Percentiles rank a stretch among this genome's conserved stretches.
Evolutionary conservation across 2,113 vertebrate species (phyloP).

Genomic region (Clupea harengus): DNA sequence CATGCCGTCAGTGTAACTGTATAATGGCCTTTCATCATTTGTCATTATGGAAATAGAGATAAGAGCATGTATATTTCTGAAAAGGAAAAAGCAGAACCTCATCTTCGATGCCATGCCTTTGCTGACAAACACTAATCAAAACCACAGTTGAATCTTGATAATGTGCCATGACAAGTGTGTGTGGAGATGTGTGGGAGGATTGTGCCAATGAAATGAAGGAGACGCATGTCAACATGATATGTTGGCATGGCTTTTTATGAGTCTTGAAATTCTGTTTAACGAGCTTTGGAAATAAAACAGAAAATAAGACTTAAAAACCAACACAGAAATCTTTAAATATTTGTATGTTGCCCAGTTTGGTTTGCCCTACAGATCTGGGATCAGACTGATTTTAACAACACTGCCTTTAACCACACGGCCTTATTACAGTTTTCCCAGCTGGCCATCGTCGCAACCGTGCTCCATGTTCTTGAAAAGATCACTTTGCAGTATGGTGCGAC

Average conservation of each 20-base stretch:
- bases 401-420: neutral
- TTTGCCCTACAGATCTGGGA: neutral
- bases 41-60: constrained; percentile 6
- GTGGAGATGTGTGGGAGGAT: neutral
- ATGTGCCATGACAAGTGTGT: neutral
- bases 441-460: neutral
- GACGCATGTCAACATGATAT: neutral
- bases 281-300: neutral
- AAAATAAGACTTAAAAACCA: neutral
- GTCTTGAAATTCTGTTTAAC: neutral
- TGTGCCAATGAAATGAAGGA: neutral
- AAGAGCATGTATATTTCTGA: neutral
- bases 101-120: neutral
- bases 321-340: neutral
- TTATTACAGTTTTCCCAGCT: constrained; percentile 9
- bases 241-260: neutral
- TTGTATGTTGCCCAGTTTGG: neutral
- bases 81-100: neutral
- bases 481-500: neutral
- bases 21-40: neutral
- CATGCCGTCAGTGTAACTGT: neutral
- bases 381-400: neutral
- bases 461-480: neutral
- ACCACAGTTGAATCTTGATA: constrained; percentile 2
- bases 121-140: neutral